These are phyloP conservation scores for Arnoldichthys spilopterus DNA, from an alignment of 2,797 vertebrate genomes.

Conservation along the genomic window DNA sequence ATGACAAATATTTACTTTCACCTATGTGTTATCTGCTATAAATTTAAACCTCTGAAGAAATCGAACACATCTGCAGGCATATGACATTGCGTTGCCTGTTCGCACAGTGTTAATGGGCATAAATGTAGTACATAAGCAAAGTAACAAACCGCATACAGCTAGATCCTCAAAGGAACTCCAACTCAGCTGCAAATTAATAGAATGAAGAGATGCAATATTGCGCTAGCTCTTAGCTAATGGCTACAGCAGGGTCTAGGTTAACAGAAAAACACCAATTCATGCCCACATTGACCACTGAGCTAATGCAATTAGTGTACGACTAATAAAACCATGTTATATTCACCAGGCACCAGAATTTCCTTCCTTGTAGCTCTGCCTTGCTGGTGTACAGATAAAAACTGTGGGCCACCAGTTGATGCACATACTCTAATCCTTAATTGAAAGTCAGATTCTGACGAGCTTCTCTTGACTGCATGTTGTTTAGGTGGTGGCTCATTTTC, in stretches of 20 bases:
- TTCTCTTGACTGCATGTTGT: neutral
- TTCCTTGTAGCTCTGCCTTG: neutral
- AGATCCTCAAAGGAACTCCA: neutral
- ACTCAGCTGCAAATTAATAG: neutral
- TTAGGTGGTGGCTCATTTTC: neutral
- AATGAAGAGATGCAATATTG: neutral
- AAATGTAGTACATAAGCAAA: constrained; percentile 2
- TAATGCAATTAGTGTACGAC: neutral
- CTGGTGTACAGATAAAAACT: no score
- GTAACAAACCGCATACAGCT: neutral
- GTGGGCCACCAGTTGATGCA: no score
- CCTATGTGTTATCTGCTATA: neutral
- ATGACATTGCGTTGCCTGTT: constrained; percentile 1
- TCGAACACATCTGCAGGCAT: neutral
- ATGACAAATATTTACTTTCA: neutral
- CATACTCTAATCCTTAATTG: no score
- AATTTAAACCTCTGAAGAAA: neutral
- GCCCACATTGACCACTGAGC: neutral
- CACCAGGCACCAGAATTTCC: neutral
- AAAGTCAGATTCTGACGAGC: neutral
- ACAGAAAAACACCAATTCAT: neutral
- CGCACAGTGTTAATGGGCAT: neutral
- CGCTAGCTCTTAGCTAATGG: neutral
- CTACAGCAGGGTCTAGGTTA: neutral
- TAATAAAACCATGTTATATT: neutral